Conservation (phyloP, 2,113 vertebrate genomes). For the Ascaphus truei region DNA sequence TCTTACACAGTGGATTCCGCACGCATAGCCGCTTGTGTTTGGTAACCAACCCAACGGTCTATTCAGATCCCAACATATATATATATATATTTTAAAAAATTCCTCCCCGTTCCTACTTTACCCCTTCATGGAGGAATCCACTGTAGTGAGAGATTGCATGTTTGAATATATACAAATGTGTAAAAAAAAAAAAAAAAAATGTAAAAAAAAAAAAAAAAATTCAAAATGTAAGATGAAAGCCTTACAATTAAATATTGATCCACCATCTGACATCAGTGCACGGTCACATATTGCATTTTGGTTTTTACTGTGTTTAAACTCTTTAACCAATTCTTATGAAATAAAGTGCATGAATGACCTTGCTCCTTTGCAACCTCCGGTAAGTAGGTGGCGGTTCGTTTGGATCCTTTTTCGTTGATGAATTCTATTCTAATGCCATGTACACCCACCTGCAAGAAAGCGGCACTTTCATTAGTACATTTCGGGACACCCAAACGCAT, state of each 20-base stretch:
- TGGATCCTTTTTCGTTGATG: conserved; percentile 99
- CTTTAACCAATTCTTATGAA: conserved; percentile 65
- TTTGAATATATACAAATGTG: conserved; percentile 34
- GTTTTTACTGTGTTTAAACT: conserved; percentile 47
- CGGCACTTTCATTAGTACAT: conserved; percentile 57
- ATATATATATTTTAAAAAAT: too few relatives aligned
- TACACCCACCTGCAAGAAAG: conserved; percentile 92
- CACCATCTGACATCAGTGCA: conserved; percentile 64
- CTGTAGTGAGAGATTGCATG: not conserved
- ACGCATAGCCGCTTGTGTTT: too few relatives aligned
- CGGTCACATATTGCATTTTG: conserved; percentile 60
- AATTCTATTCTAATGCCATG: conserved; percentile 99
- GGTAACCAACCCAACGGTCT: too few relatives aligned
- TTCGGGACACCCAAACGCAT: conserved; percentile 8
- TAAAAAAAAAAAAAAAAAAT: too few relatives aligned
- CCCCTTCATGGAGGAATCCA: too few relatives aligned
- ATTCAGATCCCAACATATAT: too few relatives aligned
- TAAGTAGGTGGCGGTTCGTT: conserved; percentile 98
- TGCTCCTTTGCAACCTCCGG: conserved; percentile 99
- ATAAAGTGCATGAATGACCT: conserved; percentile 83
- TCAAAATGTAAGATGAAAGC: conserved; percentile 45
- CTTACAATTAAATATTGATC: conserved; percentile 55
- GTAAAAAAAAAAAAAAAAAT: too few relatives aligned
- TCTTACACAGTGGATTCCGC: too few relatives aligned
- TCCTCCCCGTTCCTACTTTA: too few relatives aligned